Percentiles rank a stretch among this genome's conserved stretches.
Conservation (phyloP, 2,797 vertebrate species). For the Sternotherus odoratus region DNA sequence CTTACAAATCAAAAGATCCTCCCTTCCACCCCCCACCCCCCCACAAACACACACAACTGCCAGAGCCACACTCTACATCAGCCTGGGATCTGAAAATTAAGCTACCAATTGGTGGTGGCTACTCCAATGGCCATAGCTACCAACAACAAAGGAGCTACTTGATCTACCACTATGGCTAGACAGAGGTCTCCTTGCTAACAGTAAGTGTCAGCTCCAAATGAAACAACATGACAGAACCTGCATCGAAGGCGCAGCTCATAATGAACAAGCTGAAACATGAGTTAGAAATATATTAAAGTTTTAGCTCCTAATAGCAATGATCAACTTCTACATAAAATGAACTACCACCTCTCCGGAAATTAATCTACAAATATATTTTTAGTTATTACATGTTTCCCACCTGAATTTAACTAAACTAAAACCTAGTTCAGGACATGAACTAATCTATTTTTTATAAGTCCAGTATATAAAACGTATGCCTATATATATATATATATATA, state of each 20-base stretch:
- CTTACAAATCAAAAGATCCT: constrained; percentile 20
- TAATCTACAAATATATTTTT: neutral
- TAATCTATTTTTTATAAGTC: neutral
- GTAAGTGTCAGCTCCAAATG: neutral
- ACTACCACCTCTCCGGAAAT: neutral
- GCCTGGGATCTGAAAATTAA: constrained; percentile 41
- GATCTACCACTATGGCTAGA: accelerated
- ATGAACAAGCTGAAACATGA: constrained; percentile 35
- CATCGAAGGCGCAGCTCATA: neutral
- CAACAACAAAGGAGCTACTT: neutral
- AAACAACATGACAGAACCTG: neutral
- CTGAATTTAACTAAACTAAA: constrained; percentile 19
- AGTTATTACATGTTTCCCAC: constrained; percentile 43
- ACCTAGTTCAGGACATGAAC: neutral
- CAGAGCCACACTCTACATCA: constrained; percentile 1
- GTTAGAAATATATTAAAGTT: constrained; percentile 9
- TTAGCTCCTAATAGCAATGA: neutral
- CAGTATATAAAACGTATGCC: neutral
- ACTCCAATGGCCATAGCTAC: neutral
- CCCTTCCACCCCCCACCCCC: no score
- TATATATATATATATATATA: neutral
- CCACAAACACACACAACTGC: no score
- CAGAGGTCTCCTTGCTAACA: neutral
- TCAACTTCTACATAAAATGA: constrained; percentile 13
- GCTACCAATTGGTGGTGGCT: neutral